Base-by-base conservation (phyloP, 2,888 invertebrate genomes). In the Drosophila prostipennis region DNA sequence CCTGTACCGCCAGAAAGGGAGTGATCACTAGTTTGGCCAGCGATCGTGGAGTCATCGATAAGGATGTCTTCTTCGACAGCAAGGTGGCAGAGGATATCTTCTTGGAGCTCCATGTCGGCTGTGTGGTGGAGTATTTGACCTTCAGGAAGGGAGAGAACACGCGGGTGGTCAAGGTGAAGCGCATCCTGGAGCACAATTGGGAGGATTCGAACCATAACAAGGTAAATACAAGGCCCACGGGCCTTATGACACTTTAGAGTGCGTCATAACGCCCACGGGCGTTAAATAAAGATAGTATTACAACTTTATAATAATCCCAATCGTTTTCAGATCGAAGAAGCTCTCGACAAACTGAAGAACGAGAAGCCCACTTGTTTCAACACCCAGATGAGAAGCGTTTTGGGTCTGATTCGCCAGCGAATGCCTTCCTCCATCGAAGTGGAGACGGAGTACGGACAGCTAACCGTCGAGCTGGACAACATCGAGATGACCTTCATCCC, bases 401-500 rank as follows among this genome's bases (percentile, higher is more conserved):
- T 89, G 0, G 92, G 92, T 0, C 13, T 81, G 0, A 69, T 83
- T 2, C 58, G n/a, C 6, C 13, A 70, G 8, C 74, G 78, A 2
- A 11, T 39, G 13, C 48, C 57, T 3, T 6, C 88, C 42, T 70
- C 81, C 1, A 83, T 92, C 6, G 74, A 77, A 1, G 80, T 92
- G 14, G 89, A 91, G n/a, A 92, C 95, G 0, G 78, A 73, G 3
- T 72, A 59, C 11, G 93, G 93, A 56, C 64, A 73, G 60, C 85
- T 95, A n/a, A 92, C 91, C 58, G 92, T 96, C 53, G 93, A 94
- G 85, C 91, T 96, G 52, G 94, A 96, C 86, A 90, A 93, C 51
- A 93, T 95, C 0, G 91, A 93, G 74, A 93, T 94, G 3, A 93
- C 93, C 54, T 95, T 96, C 89, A 90, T 95, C 42, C 96, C 96